Percentiles rank a stretch among this genome's conserved stretches.
These are phyloP conservation scores for Phrynosoma blainvillii DNA, from an alignment of 2,113 vertebrate genomes.

Conservation along the genomic window DNA sequence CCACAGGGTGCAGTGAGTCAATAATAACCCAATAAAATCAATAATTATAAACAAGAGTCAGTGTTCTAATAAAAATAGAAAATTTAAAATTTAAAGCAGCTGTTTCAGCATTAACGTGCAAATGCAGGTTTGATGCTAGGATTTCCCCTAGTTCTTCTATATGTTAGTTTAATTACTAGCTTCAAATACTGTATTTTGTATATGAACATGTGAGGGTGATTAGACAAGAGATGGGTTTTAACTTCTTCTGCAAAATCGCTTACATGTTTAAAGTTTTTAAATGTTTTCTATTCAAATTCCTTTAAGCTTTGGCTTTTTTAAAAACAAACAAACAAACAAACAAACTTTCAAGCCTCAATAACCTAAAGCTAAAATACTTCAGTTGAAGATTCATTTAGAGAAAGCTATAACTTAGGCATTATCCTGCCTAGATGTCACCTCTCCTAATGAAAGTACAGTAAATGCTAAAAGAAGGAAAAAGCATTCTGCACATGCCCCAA, in stretches of 20 bases:
- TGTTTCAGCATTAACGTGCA: slow-evolving; percentile 49
- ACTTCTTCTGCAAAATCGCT: background rate
- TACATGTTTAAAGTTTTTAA: background rate
- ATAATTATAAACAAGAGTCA: slow-evolving; percentile 73
- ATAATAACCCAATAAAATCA: slow-evolving; percentile 77
- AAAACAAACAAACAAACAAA: no score
- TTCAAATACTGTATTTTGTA: background rate
- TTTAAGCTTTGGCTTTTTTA: background rate
- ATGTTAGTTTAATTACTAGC: fast-evolving
- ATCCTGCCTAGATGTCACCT: no score
- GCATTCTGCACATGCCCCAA: background rate
- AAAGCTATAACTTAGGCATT: background rate
- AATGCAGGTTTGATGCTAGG: slow-evolving; percentile 29
- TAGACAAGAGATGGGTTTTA: background rate
- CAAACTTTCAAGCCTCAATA: background rate
- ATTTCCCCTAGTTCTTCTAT: slow-evolving; percentile 7
- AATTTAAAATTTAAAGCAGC: slow-evolving; percentile 67
- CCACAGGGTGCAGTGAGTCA: slow-evolving; percentile 65
- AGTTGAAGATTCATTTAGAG: background rate
- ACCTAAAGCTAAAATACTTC: background rate
- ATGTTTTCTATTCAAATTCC: background rate
- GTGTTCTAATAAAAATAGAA: slow-evolving; percentile 74
- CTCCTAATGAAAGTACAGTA: background rate
- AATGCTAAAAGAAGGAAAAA: background rate
- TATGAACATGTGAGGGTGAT: background rate